Conservation (phyloP, 2,888 invertebrate genomes). For the Meiosimyza decipiens region DNA sequence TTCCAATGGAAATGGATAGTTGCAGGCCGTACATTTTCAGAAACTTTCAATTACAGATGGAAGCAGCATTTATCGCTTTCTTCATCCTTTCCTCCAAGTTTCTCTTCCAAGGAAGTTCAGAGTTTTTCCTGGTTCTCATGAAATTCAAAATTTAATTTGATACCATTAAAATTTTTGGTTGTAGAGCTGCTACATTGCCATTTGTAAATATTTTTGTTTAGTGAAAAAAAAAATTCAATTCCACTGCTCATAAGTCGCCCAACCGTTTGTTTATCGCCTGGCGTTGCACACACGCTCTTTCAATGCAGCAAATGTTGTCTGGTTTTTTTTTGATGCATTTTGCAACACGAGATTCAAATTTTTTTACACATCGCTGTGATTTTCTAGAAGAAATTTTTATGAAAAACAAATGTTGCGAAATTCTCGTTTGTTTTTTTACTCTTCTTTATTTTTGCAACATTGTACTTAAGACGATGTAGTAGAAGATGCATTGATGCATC, state of each 20-base stretch:
- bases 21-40: too few relatives aligned
- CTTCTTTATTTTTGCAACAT: not conserved
- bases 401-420: constrained; percentile 15
- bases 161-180: too few relatives aligned
- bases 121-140: too few relatives aligned
- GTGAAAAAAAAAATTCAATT: too few relatives aligned
- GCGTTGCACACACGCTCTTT: not conserved
- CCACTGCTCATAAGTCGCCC: not conserved
- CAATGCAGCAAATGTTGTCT: constrained; percentile 3
- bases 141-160: too few relatives aligned
- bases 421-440: not conserved
- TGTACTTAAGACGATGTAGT: not conserved
- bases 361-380: constrained; percentile 9
- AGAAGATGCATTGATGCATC: constrained; percentile 24
- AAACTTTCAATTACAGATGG: too few relatives aligned
- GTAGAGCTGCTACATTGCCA: too few relatives aligned
- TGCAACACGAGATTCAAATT: constrained; percentile 7
- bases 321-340: not conserved
- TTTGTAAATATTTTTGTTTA: too few relatives aligned
- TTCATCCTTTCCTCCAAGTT: too few relatives aligned
- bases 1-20: too few relatives aligned
- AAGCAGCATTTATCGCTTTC: too few relatives aligned
- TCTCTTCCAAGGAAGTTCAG: too few relatives aligned
- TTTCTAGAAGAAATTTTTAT: not conserved
- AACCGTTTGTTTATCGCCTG: not conserved